phyloP scores from a whole-genome alignment of 2,888 invertebrate genomes.

The Agriopis leucophaearia region DNA sequence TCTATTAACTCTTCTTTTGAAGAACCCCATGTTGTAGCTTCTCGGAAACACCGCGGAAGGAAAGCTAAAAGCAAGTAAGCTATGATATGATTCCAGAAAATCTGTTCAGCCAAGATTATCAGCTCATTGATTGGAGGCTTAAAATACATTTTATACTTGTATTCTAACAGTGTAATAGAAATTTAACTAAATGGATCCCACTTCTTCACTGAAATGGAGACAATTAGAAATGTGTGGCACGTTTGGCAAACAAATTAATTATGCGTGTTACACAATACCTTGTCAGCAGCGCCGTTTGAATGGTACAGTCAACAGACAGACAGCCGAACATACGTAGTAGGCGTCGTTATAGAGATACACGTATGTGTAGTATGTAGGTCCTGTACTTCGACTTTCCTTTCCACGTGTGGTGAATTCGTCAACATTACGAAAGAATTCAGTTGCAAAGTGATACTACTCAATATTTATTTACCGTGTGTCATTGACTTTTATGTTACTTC shows the following conservation, averaged over 20 bases:
- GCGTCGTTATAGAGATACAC: not conserved
- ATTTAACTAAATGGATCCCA: slow-evolving; percentile 1
- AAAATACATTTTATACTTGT: not conserved
- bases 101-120: no score
- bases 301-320: slow-evolving; percentile 30
- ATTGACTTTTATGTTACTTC: no score
- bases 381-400: slow-evolving; percentile 49
- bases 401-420: slow-evolving; percentile 45
- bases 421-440: slow-evolving; percentile 48
- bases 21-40: no score
- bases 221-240: slow-evolving; percentile 24
- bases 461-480: slow-evolving; percentile 24
- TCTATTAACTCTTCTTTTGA: no score
- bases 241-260: slow-evolving; percentile 35
- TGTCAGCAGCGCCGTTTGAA: slow-evolving; percentile 21
- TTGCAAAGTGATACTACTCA: slow-evolving; percentile 42
- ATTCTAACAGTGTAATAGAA: slow-evolving; percentile 6
- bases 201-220: slow-evolving; percentile 15
- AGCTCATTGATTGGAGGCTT: not conserved
- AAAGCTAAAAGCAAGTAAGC: no score
- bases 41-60: no score
- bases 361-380: not conserved
- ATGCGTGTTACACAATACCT: slow-evolving; percentile 38
- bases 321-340: slow-evolving; percentile 40
- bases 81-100: no score